Evolutionary conservation across 2,113 vertebrate species (phyloP), one percentile per base, ranked within the genome.

Genomic region (Macquaria australasica): DNA sequence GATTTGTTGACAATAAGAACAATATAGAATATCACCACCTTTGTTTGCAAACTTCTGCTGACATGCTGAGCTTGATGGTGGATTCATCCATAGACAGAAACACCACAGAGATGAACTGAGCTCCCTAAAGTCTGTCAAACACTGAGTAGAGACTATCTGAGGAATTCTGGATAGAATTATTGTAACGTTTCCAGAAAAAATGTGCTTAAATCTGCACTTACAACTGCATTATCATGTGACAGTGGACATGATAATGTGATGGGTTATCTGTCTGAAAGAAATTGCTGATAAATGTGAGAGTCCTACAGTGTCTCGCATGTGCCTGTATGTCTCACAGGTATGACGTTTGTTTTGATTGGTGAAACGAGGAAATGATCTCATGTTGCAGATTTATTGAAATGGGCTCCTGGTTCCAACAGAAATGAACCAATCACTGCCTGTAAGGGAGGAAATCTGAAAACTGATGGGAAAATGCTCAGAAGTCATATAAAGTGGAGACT

Each of bases 281-380:
- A 20, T n/a, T 64, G 34, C 20, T 48, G 10, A 51, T 55, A 8
- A 1, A 14, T 41, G 5, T 25, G 5, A 11, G 31, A 53, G 21
- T n/a, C 20, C 5, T 15, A 7, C 4, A 6, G 1, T 2, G 16
- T 31, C n/a, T 28, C 1, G 0, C 3, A 1, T 7, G 18, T 10
- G 12, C 6, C 5, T 53, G 21, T 12, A 6, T 0, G 5, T 14
- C 8, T 76, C 23, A 6, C 18, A 34, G 5, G 10, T 6, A 11
- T 0, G 39, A 0, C 23, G 9, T 31, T 63, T 31, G 34, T 53
- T 74, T 31, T 37, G 28, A 55, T 43, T 39, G 45, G 20, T 41
- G 23, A 56, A 37, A 14, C 0, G 1, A 56, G 53, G 63, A 68
- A 63, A 59, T 28, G 0, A 39, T 37, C 25, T 69, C 4, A 8